phyloP scores from a whole-genome alignment of 2,888 invertebrate genomes.

The Blastobasis adustella region DNA sequence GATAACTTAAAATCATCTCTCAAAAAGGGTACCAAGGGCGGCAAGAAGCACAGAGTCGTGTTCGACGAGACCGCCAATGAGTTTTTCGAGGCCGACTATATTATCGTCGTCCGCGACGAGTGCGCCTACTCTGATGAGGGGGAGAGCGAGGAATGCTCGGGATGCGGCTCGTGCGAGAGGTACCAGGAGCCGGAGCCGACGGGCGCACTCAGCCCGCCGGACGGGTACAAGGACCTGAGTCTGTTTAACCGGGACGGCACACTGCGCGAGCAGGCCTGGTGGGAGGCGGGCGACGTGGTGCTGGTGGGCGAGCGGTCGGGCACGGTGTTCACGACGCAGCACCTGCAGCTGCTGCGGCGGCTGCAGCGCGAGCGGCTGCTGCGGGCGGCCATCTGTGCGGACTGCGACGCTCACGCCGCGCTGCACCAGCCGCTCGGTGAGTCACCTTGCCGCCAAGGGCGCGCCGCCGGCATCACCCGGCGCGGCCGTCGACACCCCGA shows the following conservation, averaged over 20 bases:
- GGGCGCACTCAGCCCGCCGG: conserved; percentile 91
- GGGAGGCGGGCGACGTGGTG: conserved; percentile 75
- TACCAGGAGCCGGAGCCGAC: conserved; percentile 83
- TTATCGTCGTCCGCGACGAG: conserved; percentile 91
- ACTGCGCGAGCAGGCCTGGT: conserved; percentile 73
- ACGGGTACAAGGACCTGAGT: conserved; percentile 92
- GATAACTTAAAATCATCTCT: conserved; percentile 82
- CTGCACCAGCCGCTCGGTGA: conserved; percentile 66
- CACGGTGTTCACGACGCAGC: conserved; percentile 79
- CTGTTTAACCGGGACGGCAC: conserved; percentile 73
- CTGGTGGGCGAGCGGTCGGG: conserved; percentile 72
- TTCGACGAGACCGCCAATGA: conserved; percentile 93
- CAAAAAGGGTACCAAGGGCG: conserved; percentile 81
- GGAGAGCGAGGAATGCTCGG: conserved; percentile 82
- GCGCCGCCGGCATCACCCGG: conserved; percentile 46
- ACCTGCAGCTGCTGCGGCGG: conserved; percentile 78
- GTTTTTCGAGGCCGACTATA: conserved; percentile 94
- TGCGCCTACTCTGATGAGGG: conserved; percentile 88
- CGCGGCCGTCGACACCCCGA: conserved; percentile 23
- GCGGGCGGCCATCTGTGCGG: conserved; percentile 71
- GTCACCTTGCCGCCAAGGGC: conserved; percentile 28
- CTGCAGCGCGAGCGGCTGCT: conserved; percentile 76
- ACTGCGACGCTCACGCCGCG: conserved; percentile 66
- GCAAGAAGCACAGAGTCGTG: conserved; percentile 86
- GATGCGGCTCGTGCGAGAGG: conserved; percentile 64